Evolutionary conservation across 2,888 invertebrate genomes (phyloP), one percentile per base, ranked within the genome.

Genomic region (Linnaemya vulpina): DNA sequence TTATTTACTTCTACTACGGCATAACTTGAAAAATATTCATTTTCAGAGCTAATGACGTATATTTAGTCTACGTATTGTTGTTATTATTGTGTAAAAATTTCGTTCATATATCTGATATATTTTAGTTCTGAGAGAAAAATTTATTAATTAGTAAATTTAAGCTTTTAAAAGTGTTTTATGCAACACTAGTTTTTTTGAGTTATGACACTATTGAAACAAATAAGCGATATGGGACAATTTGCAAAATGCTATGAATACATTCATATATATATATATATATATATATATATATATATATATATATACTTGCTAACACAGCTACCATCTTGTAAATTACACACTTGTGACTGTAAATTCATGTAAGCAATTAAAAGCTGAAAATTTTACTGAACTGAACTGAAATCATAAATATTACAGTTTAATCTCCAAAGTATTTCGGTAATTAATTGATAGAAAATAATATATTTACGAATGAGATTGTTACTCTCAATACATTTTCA

Each of bases 401-500:
- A 62, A 62, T 81, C 60, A 75, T 68, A 43, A 81, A 76, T 75
- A 75, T 75, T 70, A 81, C 63, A n/a, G 15, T 75, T 81, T 55
- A 81, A 75, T 75, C 75, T 70, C 81, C 0, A 76, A 81, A 70
- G 43, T 51, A 63, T 62, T 68, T 62, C n/a, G 60, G 68, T 75
- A 46, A 68, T 53, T 81, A 81, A 68, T 68, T 75, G 53, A 62
- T 62, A 51, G 15, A 43, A 75, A 67, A 74, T 55, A 58, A 49
- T 71, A 46, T 15, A 40, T 10, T 40, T 53, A 53, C 30, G 38
- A 49, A 58, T 49, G 60, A 68, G 58, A 60, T 68, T 55, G 58
- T 46, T 43, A 75, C 20, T 53, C 53, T 65, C 43, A 65, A 65
- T 22, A 53, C 53, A 40, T 40, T 13, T 7, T 30, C 22, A 63